Base-by-base conservation (phyloP, 1,140 invertebrate species). In the Sitobion miscanthi region DNA sequence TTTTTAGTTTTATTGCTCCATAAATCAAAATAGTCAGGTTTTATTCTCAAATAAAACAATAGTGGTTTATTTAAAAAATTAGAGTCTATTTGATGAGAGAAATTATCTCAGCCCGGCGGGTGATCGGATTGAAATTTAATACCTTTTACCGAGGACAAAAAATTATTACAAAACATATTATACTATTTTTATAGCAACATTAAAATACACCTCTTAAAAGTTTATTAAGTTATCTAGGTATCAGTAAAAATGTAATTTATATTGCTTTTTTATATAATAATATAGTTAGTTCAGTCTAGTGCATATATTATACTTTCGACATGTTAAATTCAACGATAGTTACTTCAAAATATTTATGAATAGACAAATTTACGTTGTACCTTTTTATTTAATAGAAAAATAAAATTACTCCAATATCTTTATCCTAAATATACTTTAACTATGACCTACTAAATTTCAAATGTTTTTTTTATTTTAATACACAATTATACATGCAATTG, bases 31-130 rank as follows among this genome's bases (percentile, higher is more conserved):
- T 69, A 90, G 38, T n/a, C 52, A 1, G 54, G 38, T 69, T 62
- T 45, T 45, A 90, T 62, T 90, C 69, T 38, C 35, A 57, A 89
- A 89, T 57, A 89, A 89, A 90, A 90, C 89, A 90, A 90, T 90
- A 69, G 54, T 35, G 25, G 57, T 25, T 49, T 35, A n/a, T 90
- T 42, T 7, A 35, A 69, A 90, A 90, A 90, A 90, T 62, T 54
- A 90, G 2, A 62, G 54, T n/a, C 25, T 14, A 25, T 90, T 90
- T 69, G 42, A 90, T n/a, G 25, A 90, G 38, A 42, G 25, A 69
- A 69, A 30, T 23, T 6, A 35, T 42, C 6, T 2, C 54, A 69
- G 3, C 38, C 11, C 57, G 54, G 62, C 35, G 87, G 87, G 87
- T 89, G 87, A 89, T 57, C n/a, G 21, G 49, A 89, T 89, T 25